Evolutionary conservation across 2,797 vertebrate species (phyloP), one percentile per base, ranked within the genome.

Genomic region (Anolis apletophallus): DNA sequence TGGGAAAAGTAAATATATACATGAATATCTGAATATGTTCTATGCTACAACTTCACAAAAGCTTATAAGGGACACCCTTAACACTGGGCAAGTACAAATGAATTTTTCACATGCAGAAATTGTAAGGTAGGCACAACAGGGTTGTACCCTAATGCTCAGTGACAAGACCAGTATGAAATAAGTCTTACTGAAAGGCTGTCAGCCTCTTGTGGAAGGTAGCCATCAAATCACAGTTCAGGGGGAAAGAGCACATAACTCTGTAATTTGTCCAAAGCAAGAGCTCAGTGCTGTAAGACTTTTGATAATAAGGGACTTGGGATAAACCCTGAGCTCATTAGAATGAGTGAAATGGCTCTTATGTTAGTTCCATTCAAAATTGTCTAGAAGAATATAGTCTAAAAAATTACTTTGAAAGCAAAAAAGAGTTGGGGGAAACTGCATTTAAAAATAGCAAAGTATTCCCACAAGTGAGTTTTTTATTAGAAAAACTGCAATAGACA

Each of bases 301-400:
- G 64, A 80, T 59, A 61, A 61, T 61, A 85, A 72, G 77, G 68
- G 84, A 85, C 68, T 61, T 80, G 17, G 68, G 55, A 72, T 80
- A 80, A 85, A 59, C 54, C 68, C 54, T 80, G 68, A 85, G 68
- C 77, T 85, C 77, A 73, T 85, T 80, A 85, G 36, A 61, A 72
- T 72, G 67, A 59, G 34, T 72, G 40, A 61, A 85, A 85, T 80
- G 29, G 72, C 12, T 85, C 36, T 80, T 26, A 46, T 75, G 78
- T 67, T 85, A 57, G 52, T 67, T 85, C 52, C 34, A 52, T 72
- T 79, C 67, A 34, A 4, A 76, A 26, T 85, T 71, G 34, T 71
- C 54, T 34, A 59, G 57, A 54, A 79, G 46, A 5, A 52, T 8
- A 59, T 19, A 61, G 76, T 26, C 68, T 55, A 78, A 78, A 85